Evolutionary conservation across 2,888 invertebrate genomes (phyloP), one percentile per base, ranked within the genome.

Genomic region (Graphium colonna): DNA sequence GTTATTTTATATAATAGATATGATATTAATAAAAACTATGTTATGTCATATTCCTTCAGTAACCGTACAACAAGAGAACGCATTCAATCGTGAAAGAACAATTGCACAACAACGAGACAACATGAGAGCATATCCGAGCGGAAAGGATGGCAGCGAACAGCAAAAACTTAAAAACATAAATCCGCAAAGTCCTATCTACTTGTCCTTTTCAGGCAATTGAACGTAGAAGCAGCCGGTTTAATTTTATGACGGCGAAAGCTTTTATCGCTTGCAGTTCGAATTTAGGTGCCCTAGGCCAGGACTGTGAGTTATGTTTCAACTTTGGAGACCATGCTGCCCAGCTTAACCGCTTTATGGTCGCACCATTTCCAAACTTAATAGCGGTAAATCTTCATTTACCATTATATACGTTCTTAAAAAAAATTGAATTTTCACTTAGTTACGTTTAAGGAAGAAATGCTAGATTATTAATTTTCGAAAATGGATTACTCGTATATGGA

Each of bases 181-280:
- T 52, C 41, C 21, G 2, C 31, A 36, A 52, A 52, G 52, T 52
- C 41, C 52, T 46, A 46, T 52, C 44, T 44, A 28, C 17, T 51
- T 40, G 41, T 46, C 40, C 33, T 41, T 52, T 52, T 33, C 52
- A 46, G 46, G 52, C 46, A 46, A 52, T 52, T 52, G 52, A 46
- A 41, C 41, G 3, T 41, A 16, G 39, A 47, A 52, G 45, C 51
- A 45, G 33, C 31, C 41, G 46, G 26, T 46, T 41, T 41, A 36
- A 21, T 52, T 52, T 41, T 51, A 51, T 52, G 52, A 52, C 52
- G 21, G 40, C 18, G 33, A 40, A 21, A 31, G 41, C 33, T 52
- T 52, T 51, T 52, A 52, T 52, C 33, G 33, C 15, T 15, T 18
- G 31, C 33, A 52, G 41, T 46, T 46, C 13, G 28, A 44, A 52